Evolutionary conservation across 30 jellyfish, hydroid and myxozoan species (phyloP), one percentile per base, ranked within the genome.

Genomic region (Aurelia aurita): DNA sequence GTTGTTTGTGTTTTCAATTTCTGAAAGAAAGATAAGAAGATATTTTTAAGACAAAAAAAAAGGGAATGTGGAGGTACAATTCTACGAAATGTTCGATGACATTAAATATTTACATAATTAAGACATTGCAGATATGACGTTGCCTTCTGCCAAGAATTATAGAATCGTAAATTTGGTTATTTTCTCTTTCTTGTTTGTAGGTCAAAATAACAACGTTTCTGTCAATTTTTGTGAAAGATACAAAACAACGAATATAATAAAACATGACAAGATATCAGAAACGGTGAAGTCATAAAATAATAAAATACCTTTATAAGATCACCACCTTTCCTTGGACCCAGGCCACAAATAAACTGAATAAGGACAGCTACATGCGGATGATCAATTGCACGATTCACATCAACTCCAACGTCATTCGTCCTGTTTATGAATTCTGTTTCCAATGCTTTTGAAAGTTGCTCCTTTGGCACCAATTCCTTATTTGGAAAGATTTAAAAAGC

Each of bases 241-340:
- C n/a, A n/a, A n/a, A n/a, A n/a, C n/a, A n/a, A n/a, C n/a, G 18
- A 15, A 39, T 39, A 34, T 1, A 39, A 39, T 6, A 1, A 0
- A 39, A 39, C 0, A 39, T 39, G 15, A 39, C 1, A 39, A 39
- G 9, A 39, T 7, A 39, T 15, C 51, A 39, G 1, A 0, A 39
- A 39, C 12, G 2, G 1, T 6, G 9, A 27, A 34, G 29, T 28
- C 13, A 31, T 19, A 26, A 57, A 70, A 53, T 84, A 63, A 32
- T 1, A 2, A 12, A 27, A 0, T 27, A 94, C 99, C 95, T 88
- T 94, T 12, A 95, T 79, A 29, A 95, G 94, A 77, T 95, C 87
- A 20, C 94, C 97, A 11, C 97, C 99, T 58, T 95, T 95, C 47
- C 98, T 80, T 26, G 99, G 97, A 3, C 99, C 99, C 93, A 95